These are phyloP conservation scores for Boloria selene DNA, from an alignment of 2,888 invertebrate species.

Conservation along the genomic window DNA sequence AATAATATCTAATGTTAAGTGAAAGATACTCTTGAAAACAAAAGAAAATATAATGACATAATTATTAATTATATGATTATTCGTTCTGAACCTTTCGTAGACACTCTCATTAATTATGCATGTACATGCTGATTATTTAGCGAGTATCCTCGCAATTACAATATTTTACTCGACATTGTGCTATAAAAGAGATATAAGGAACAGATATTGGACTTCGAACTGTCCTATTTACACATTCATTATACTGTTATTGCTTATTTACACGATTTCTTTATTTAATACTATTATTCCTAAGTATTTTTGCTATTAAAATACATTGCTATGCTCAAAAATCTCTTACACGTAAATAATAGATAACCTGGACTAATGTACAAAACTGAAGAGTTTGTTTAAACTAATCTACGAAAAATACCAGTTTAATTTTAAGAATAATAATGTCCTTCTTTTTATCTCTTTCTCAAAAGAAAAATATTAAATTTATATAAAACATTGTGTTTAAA, in stretches of 20 bases:
- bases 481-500: too few species aligned
- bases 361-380: too few species aligned
- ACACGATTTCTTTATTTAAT: neutral
- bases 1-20: too few species aligned
- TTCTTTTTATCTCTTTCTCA: too few species aligned
- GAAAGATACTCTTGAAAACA: neutral
- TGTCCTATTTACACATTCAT: neutral
- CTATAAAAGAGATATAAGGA: constrained; percentile 10
- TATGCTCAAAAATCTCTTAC: too few species aligned
- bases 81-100: neutral
- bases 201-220: neutral
- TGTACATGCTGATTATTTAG: constrained; percentile 13
- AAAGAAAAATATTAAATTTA: too few species aligned
- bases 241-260: constrained; percentile 1
- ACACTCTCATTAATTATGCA: constrained; percentile 11
- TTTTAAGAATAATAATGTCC: too few species aligned
- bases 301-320: too few species aligned
- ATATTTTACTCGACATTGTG: constrained; percentile 3
- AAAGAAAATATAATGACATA: neutral
- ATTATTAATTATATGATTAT: neutral
- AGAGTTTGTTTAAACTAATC: too few species aligned
- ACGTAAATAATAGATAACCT: too few species aligned
- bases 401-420: too few species aligned
- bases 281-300: too few species aligned
- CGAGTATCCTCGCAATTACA: constrained; percentile 5